These are phyloP conservation scores for Chrysolina haemoptera DNA, from an alignment of 2,888 invertebrate genomes.

Conservation along the genomic window DNA sequence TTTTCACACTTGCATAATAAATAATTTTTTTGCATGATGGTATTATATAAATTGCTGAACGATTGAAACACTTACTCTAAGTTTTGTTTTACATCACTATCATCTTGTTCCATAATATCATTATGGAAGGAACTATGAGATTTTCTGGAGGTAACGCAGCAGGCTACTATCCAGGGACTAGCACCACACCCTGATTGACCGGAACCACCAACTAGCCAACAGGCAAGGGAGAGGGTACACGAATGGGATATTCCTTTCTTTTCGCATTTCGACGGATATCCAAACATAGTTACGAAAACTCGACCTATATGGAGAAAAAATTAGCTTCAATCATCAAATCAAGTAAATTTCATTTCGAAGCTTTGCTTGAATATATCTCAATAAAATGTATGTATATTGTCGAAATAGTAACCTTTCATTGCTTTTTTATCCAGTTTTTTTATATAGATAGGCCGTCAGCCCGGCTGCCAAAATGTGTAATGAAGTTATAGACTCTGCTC, in stretches of 20 bases:
- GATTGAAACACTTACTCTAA: conserved; percentile 55
- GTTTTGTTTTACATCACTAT: conserved; percentile 46
- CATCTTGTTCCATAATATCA: conserved; percentile 19
- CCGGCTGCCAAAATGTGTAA: no score
- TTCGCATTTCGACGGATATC: conserved; percentile 74
- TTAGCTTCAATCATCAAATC: neutral
- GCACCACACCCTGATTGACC: conserved; percentile 79
- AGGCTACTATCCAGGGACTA: conserved; percentile 80
- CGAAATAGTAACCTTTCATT: no score
- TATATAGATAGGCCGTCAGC: no score
- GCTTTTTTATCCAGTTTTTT: no score
- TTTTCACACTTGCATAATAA: no score
- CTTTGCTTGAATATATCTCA: no score
- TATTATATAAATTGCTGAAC: no score
- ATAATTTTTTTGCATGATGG: no score
- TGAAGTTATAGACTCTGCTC: no score
- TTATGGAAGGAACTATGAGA: conserved; percentile 13
- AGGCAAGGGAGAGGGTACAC: conserved; percentile 81
- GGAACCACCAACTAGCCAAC: conserved; percentile 83
- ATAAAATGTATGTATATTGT: no score
- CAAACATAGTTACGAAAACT: conserved; percentile 74
- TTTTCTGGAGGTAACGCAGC: conserved; percentile 73
- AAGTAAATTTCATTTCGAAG: no score
- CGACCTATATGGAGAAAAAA: conserved; percentile 61
- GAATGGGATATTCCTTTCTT: conserved; percentile 75